Base-by-base conservation (phyloP, 2,888 invertebrate genomes). In the Drosophila buzzatii region DNA sequence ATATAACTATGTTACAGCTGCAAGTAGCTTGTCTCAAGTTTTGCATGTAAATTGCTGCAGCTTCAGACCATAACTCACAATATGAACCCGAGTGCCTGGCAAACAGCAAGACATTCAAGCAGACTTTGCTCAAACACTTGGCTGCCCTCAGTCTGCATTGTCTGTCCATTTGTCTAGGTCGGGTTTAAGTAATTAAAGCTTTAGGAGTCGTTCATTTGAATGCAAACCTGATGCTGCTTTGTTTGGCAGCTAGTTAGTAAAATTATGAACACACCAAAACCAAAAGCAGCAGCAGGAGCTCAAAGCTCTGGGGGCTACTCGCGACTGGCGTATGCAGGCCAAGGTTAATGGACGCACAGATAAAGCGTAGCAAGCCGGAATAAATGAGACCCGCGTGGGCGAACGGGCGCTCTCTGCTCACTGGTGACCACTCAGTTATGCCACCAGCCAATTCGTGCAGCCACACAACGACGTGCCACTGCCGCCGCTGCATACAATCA, bases 371-470 rank as follows among this genome's bases (percentile, higher is more conserved):
- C n/a, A 66, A 41, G 69, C 62, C 71, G 47, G 69, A 73, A 70
- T 77, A 55, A 67, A 67, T 56, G 67, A 20, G 20, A 64, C 51
- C n/a, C 41, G 41, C 9, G 18, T 42, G 42, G 18, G 16, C 45
- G 65, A 61, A 59, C 8, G 9, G 16, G 10, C 35, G 2, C 35
- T 3, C 18, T 10, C 42, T 2, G 31, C 35, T 52, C 53, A 56
- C 79, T 57, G 60, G 71, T 89, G 84, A 73, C 79, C 89, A 88
- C 81, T 81, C 89, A 70, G 85, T 89, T 88, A 85, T 85, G 78
- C 59, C 74, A 69, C 51, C 51, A 61, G 53, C 55, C 59, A 41
- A 35, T 63, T 42, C 23, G 37, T 27, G 53, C 41, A 70, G 55
- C 73, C 75, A 52, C 73, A 52, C 60, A 47, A 57, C 81, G 16